A percentile compares a stretch with the other conserved stretches of the same genome.
Evolutionary conservation across 2,888 invertebrate genomes (phyloP).

Genomic region (Argynnis bischoffii): DNA sequence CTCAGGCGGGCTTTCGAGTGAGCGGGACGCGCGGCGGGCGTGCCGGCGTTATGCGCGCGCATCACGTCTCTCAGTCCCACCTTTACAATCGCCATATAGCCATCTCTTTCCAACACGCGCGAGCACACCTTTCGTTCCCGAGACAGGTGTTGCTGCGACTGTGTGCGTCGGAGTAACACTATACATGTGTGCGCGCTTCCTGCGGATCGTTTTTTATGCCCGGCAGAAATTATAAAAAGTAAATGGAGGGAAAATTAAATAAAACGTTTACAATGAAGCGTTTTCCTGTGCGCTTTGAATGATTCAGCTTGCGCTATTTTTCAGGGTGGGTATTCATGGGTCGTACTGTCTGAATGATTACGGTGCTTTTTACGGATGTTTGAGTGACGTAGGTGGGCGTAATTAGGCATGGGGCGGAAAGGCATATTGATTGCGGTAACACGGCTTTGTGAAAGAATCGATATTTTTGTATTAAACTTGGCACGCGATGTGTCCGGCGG

Average conservation of each 20-base stretch:
- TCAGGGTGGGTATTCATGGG: constrained; percentile 66
- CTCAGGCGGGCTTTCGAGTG: constrained; percentile 61
- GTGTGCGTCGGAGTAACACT: constrained; percentile 72
- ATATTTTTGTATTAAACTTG: constrained; percentile 80
- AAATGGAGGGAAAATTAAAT: constrained; percentile 83
- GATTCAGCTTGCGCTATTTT: constrained; percentile 78
- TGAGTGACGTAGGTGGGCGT: constrained; percentile 79
- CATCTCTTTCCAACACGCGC: constrained; percentile 64
- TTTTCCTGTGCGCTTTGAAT: constrained; percentile 81
- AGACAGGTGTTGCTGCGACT: constrained; percentile 78
- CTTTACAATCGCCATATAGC: constrained; percentile 52
- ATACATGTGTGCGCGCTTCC: constrained; percentile 73
- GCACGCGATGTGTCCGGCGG: constrained; percentile 77
- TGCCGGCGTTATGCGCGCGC: constrained; percentile 76
- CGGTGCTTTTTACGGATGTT: constrained; percentile 73
- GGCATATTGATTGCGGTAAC: constrained; percentile 82
- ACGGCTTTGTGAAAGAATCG: constrained; percentile 79
- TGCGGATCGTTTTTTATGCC: constrained; percentile 82
- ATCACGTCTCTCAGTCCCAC: constrained; percentile 64
- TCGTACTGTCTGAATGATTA: constrained; percentile 60
- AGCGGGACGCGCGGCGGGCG: constrained; percentile 80
- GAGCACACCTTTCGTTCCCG: constrained; percentile 80
- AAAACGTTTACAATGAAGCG: constrained; percentile 82
- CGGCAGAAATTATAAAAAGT: constrained; percentile 81
- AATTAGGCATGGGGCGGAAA: constrained; percentile 81